Base-by-base conservation (phyloP, 2,888 invertebrate species). In the Ceriagrion tenellum region DNA sequence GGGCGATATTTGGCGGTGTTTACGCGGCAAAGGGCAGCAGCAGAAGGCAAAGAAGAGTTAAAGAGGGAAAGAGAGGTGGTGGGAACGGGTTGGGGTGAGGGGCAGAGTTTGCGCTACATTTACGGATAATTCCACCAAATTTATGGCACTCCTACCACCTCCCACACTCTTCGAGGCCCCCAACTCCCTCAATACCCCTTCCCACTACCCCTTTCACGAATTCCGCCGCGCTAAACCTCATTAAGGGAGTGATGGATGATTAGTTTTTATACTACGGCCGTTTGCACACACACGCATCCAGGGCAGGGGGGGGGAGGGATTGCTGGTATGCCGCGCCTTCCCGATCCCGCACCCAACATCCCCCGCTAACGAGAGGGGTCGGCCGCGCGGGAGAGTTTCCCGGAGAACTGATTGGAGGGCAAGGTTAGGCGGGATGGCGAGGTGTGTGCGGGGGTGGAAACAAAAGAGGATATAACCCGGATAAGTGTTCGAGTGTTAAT, bases 181-280 rank as follows among this genome's bases (percentile, higher is more conserved):
- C n/a, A n/a, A n/a, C n/a, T 47, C 18, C 35, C 23, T 1, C 40
- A 55, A 59, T 20, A 55, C 26, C 35, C 26, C 40, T 40, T 0
- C 26, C n/a, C 26, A 16, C n/a, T n/a, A n/a, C n/a, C n/a, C 4
- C 90, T 30, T 30, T 35, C 69, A 40, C 63, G 69, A 30, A 69
- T 69, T 69, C 93, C 40, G 40, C 40, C 18, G 69, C 63, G 47
- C 63, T 47, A 40, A 69, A 93, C 40, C 69, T 93, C 59, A 93
- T 93, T 40, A 40, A 59, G 26, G 69, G 35, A 30, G 69, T 93
- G 93, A 93, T 47, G 69, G 69, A 93, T 93, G 59, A 69, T 47
- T 63, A 89, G 89, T 89, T 89, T 89, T 69, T 91, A 91, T 91
- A 91, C 35, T 63, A 35, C 35, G 81, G 35, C 81, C 81, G 81